Percentiles rank a stretch among this genome's conserved stretches.
Conservation (phyloP, 2,888 invertebrate genomes). For the Standfussiana lucernea region DNA sequence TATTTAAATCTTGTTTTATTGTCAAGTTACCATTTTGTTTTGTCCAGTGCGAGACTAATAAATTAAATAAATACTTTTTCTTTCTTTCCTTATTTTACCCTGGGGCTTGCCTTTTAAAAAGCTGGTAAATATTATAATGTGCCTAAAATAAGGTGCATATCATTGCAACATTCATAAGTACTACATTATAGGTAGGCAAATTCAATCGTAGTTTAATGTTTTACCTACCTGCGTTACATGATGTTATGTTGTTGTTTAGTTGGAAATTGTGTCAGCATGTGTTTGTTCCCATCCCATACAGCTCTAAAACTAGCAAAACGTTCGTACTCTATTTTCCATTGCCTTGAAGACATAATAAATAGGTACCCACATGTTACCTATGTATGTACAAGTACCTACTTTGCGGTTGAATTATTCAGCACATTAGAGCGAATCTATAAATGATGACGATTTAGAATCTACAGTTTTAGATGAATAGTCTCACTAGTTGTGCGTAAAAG, state of each 20-base stretch:
- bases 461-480: neutral
- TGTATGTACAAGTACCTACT: neutral
- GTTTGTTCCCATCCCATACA: constrained; percentile 37
- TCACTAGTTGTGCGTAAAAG: neutral
- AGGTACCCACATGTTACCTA: neutral
- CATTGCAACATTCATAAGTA: neutral
- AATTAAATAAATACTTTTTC: too few relatives aligned
- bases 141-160: neutral
- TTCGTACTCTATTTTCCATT: constrained; percentile 29
- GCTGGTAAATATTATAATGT: neutral
- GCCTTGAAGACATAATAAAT: constrained; percentile 11
- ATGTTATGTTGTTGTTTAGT: constrained; percentile 1
- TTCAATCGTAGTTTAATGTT: neutral
- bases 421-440: neutral
- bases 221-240: neutral
- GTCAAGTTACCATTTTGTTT: too few relatives aligned
- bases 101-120: neutral
- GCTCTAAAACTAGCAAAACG: constrained; percentile 12
- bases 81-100: too few relatives aligned
- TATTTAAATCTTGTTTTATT: too few relatives aligned
- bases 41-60: too few relatives aligned
- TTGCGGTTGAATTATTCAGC: neutral
- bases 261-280: constrained; percentile 34
- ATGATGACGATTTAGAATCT: neutral
- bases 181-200: neutral